These are phyloP conservation scores for Mobula hypostoma DNA, from an alignment of 2,113 vertebrate genomes.

Conservation along the genomic window DNA sequence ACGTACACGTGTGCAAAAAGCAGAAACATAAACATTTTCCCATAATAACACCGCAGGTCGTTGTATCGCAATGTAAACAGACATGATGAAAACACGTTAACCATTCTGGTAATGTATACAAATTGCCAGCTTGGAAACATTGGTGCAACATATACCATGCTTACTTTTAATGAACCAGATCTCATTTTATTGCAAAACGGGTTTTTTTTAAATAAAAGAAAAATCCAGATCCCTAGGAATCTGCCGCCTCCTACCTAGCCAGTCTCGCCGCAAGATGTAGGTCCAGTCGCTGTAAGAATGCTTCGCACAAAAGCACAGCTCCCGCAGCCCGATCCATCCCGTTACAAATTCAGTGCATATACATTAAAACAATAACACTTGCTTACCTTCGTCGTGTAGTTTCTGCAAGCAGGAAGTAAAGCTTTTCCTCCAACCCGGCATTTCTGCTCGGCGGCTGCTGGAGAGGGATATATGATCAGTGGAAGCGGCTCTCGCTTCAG, in stretches of 20 bases:
- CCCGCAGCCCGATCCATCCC: neutral
- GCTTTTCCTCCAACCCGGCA: conserved; percentile 77
- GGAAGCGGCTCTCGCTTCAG: neutral
- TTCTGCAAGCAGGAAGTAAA: conserved; percentile 73
- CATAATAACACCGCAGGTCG: neutral
- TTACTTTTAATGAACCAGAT: neutral
- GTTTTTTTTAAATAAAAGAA: no score
- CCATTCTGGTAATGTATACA: neutral
- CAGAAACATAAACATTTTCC: neutral
- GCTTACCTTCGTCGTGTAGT: conserved; percentile 74
- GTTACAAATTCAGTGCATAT: neutral
- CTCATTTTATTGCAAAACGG: neutral
- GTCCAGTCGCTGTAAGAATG: neutral
- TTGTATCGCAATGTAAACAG: neutral
- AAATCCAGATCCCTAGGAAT: neutral
- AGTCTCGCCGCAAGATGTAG: neutral
- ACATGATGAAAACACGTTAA: neutral
- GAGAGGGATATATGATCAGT: neutral
- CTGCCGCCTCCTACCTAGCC: neutral
- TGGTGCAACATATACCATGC: neutral
- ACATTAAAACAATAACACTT: neutral
- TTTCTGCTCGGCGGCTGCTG: conserved; percentile 45
- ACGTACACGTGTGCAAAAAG: neutral
- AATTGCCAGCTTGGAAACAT: neutral
- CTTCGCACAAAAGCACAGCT: neutral